Base-by-base conservation (phyloP, 2,113 vertebrate species). In the Connochaetes taurinus region DNA sequence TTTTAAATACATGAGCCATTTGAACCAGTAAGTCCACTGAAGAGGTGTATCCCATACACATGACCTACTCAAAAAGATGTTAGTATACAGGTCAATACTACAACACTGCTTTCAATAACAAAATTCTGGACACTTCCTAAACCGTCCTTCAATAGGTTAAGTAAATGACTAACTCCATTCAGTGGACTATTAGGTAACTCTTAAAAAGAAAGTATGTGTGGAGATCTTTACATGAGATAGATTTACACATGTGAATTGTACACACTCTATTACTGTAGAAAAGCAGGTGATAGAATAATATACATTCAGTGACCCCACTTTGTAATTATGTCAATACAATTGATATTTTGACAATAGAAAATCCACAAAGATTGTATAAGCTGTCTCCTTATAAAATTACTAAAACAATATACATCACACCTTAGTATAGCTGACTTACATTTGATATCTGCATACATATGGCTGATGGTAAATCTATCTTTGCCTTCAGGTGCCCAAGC, bases 401-500 rank as follows among this genome's bases (percentile, higher is more conserved):
- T 91, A 78, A 87, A 71, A 43, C 53, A 47, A 80, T 6, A 90
- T 14, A 80, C 0, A 92, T 52, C 21, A 91, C 53, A 91, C 36
- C 7, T 93, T 84, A 45, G 40, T 64, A 58, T 5, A 86, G 60
- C 7, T 82, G 62, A 99, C 99, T 99, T 99, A 99, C 99, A 99
- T 98, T 99, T 99, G 95, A 99, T 99, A 97, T 99, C 99, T 47
- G 99, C 99, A 86, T 99, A 99, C 97, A 99, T 98, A 98, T 99
- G 99, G 98, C 99, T 99, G 99, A 99, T 98, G 25, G 99, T 99
- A 98, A 99, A 99, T 50, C 99, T 99, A 98, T 99, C 99, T 96
- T 99, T 99, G 98, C 99, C 99, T 98, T 99, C 99, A 31, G 99
- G 99, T 83, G 99, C 99, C 99, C 99, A 99, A 4, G 99, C 99